Evolutionary conservation across 2,797 vertebrate species (phyloP), one percentile per base, ranked within the genome.

Genomic region (Leptodactylus fallax): DNA sequence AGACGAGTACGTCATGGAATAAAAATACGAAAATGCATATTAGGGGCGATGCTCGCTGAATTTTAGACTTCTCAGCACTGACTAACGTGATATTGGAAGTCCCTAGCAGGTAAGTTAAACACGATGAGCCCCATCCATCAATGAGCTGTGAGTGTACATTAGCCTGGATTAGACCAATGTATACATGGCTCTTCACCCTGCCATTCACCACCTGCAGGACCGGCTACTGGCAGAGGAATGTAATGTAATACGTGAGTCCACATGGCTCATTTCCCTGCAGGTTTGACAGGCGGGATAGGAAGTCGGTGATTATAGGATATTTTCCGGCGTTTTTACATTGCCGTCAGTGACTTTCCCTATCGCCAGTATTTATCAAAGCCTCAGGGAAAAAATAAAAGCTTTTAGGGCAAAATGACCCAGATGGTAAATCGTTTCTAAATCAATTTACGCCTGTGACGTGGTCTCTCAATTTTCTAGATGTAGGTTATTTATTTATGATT

Each of bases 221-320:
- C 10, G 1, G 21, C 83, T 45, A 81, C 55, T 47, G 58, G 13
- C 61, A 86, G 53, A 5, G 79, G 36, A 86, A 86, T 82, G 84
- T 60, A 89, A 89, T 47, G 36, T 58, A 82, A 86, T 85, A 72
- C 47, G 58, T 27, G 36, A 67, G 85, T 67, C n/a, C 25, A 69
- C 55, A 86, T 86, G 27, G 78, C 69, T 86, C 71, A 89, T 86
- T 47, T 51, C 74, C 60, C 60, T 36, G n/a, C 69, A 78, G 69
- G 60, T 67, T 82, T 82, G 84, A 86, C 84, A 82, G 51, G 82
- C 81, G 71, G 60, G 58, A 58, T 86, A 82, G 69, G 84, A 86
- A 89, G 61, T 23, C 60, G 51, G 79, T 60, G 63, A 85, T 89
- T 88, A 88, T 25, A 81, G 55, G 60, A 53, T 13, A 85, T 88